Base-by-base conservation (phyloP, 2,113 vertebrate species). In the Rhynchomys soricoides region DNA sequence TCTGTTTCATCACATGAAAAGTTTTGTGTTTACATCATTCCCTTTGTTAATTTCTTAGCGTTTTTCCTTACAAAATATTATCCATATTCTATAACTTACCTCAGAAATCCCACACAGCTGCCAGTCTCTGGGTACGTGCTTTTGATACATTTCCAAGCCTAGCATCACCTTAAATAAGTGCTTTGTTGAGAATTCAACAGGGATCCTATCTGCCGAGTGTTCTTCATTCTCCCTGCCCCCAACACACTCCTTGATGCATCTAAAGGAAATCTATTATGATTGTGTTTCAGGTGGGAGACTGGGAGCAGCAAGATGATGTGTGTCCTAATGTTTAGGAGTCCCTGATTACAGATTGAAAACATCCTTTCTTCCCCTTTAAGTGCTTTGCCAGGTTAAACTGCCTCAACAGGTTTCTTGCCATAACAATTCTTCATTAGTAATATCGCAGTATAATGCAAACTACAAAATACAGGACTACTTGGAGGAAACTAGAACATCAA, bases 381-480 rank as follows among this genome's bases (percentile, higher is more conserved):
- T 37, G 64, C 75, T 94, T 96, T 87, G 43, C 86, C 55, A 75
- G 29, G 70, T 95, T 97, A 97, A 97, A 97, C 62, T 95, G 92
- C 94, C 97, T 90, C 96, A 21, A 55, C 94, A 94, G 94, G 89
- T 95, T 96, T 83, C 92, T 89, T 48, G 55, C 89, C 31, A 10
- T 87, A 92, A 97, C 97, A 97, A 97, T 83, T 97, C 96, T 97
- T 97, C 95, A 97, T 97, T 96, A 98, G 90, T 95, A 96, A 95
- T 55, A 96, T 87, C 77, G 88, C 40, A 89, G 52, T 52, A 64
- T 93, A 92, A 95, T 94, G 93, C 75, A 95, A 96, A 86, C 52
- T 68, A 89, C 90, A 89, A 75, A 64, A 79, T 66, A 45, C 34
- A n/a, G 68, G 55, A 4, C 75, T 94, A 92, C 77, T 89, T 82